Conservation (phyloP, 2,113 vertebrate species). For the Thamnaconus septentrionalis region DNA sequence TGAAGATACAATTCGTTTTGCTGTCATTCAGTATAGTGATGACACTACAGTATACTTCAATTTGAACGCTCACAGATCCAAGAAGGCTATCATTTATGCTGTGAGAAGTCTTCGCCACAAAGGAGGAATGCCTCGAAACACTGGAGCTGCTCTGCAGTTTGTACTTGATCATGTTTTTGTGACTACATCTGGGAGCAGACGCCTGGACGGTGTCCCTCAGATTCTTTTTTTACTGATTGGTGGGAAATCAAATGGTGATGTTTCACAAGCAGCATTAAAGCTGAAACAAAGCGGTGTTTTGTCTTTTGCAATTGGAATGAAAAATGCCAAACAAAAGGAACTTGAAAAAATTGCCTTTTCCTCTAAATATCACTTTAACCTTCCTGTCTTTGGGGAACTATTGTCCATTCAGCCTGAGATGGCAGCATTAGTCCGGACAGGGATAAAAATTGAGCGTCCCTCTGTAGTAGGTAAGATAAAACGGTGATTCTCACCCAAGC, state of each 20-base stretch:
- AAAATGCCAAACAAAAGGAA: slow-evolving; percentile 78
- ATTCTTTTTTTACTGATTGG: slow-evolving; percentile 85
- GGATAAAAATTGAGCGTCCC: slow-evolving; percentile 59
- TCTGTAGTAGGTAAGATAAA: slow-evolving; percentile 70
- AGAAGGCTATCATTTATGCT: slow-evolving; percentile 80
- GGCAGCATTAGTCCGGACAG: slow-evolving; percentile 65
- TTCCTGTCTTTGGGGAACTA: slow-evolving; percentile 84
- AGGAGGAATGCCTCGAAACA: slow-evolving; percentile 81
- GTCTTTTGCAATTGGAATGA: slow-evolving; percentile 84
- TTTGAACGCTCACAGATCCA: slow-evolving; percentile 73
- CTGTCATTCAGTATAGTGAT: slow-evolving; percentile 72
- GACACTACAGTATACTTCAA: slow-evolving; percentile 63
- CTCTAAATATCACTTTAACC: slow-evolving; percentile 78
- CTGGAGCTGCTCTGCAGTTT: slow-evolving; percentile 84
- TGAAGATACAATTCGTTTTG: slow-evolving; percentile 63
- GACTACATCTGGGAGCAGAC: slow-evolving; percentile 84
- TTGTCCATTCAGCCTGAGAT: slow-evolving; percentile 74
- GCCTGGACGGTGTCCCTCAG: slow-evolving; percentile 81
- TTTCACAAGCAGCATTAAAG: slow-evolving; percentile 70
- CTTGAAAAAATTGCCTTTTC: slow-evolving; percentile 83
- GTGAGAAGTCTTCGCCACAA: slow-evolving; percentile 85
- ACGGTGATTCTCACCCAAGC: slow-evolving; percentile 3
- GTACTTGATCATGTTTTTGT: slow-evolving; percentile 79
- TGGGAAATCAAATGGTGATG: slow-evolving; percentile 78
- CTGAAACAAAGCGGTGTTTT: slow-evolving; percentile 79